These are phyloP conservation scores for Hydrophis major DNA, from an alignment of 2,797 vertebrate species.

Conservation along the genomic window DNA sequence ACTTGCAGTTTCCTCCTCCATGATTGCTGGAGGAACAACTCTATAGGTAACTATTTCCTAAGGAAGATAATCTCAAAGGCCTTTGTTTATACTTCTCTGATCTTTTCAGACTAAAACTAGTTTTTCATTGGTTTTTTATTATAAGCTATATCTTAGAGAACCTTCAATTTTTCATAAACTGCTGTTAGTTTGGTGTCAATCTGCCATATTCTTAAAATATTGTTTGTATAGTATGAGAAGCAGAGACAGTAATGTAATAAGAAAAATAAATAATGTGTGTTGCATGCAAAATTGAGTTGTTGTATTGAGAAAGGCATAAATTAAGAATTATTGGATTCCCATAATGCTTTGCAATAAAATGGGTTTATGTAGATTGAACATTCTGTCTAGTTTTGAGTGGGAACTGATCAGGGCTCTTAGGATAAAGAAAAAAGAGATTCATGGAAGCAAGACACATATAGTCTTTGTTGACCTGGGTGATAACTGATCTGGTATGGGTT, in stretches of 20 bases:
- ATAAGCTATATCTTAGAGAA: neutral
- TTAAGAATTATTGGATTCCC: neutral
- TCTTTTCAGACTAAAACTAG: neutral
- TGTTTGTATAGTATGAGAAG: neutral
- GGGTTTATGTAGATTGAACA: no score
- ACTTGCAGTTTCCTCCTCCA: neutral
- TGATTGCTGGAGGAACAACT: neutral
- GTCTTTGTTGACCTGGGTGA: neutral
- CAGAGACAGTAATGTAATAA: neutral
- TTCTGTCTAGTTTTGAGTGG: neutral
- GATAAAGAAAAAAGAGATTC: neutral
- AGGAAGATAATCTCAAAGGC: neutral
- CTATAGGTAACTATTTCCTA: neutral
- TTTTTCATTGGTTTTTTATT: neutral
- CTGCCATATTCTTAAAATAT: neutral
- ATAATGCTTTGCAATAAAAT: neutral
- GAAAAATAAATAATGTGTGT: neutral
- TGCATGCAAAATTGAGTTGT: neutral
- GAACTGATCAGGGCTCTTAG: neutral
- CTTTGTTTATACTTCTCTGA: neutral
- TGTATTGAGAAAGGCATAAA: neutral
- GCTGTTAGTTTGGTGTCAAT: neutral
- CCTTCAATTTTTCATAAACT: neutral
- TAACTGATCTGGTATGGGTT: neutral
- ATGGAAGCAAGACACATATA: neutral